phyloP scores from a whole-genome alignment of 2,113 vertebrate genomes.

The Myiozetetes cayanensis region DNA sequence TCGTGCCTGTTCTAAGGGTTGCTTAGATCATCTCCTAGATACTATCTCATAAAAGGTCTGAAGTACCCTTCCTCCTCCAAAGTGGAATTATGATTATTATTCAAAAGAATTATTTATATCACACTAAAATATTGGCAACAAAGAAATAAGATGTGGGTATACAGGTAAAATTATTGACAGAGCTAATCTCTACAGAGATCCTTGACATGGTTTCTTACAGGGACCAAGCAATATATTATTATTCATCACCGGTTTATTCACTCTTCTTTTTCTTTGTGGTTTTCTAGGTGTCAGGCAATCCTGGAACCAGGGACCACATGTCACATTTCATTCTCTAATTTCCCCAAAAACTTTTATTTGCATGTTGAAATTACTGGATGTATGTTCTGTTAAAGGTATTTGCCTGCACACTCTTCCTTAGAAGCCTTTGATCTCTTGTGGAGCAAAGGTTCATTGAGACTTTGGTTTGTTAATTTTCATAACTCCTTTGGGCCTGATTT shows the following conservation, averaged over 20 bases:
- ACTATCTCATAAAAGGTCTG: not conserved
- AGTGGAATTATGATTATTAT: not conserved
- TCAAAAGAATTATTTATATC: not conserved
- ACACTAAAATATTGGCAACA: not conserved
- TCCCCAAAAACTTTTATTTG: not conserved
- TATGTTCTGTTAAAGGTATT: not conserved
- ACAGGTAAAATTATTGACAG: not conserved
- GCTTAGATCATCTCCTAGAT: not conserved
- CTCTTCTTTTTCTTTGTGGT: not conserved
- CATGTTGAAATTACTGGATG: not conserved
- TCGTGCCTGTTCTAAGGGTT: not conserved
- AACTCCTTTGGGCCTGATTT: not conserved
- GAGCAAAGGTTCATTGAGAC: not conserved
- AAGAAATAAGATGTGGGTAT: not conserved
- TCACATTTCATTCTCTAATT: not conserved
- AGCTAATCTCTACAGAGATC: not conserved
- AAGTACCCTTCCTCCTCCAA: not conserved
- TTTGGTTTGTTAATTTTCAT: not conserved
- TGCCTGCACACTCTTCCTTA: not conserved
- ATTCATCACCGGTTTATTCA: not conserved
- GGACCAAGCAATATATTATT: not conserved
- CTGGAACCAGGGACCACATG: not conserved
- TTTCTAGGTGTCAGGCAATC: not conserved
- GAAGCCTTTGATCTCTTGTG: not conserved
- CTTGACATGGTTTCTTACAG: not conserved